Base-by-base conservation (phyloP, 2,113 vertebrate genomes). In the Semnornis frantzii region DNA sequence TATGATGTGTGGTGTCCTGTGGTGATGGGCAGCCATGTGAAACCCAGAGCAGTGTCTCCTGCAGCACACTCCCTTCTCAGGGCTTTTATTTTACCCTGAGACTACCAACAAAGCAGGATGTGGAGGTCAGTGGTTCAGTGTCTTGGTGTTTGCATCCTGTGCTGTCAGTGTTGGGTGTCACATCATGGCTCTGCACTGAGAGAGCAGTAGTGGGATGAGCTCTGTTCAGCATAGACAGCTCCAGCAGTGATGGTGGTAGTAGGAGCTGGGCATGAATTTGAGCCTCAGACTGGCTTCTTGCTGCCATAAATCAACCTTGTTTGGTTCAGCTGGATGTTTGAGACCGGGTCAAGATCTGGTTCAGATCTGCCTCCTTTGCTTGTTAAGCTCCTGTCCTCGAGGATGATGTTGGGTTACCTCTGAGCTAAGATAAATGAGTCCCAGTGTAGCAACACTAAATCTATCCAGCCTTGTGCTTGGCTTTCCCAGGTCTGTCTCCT, bases 311-410 rank as follows among this genome's bases (percentile, higher is more conserved):
- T 95, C 92, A 92, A 8, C 78, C 25, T 39, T 0, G 8, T n/a
- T 82, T 57, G 55, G 55, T n/a, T 89, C 59, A 60, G 84, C 0
- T 62, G 24, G 0, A 1, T 70, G 91, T 79, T 27, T 89, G 46
- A 93, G 81, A 66, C 24, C 60, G 46, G 91, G 81, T 91, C 89
- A 76, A 48, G 86, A 90, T 73, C 84, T 79, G 74, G 30, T 86
- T 94, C 94, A 90, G 77, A 39, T 86, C 84, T 68, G 55, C 66
- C 81, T 52, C 12, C 73, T 48, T 21, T 50, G 70, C 90, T 87
- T 84, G 80, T 79, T 90, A 65, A 88, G 74, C 71, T 90, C 21
- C 66, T 2, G 78, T 92, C 84, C 92, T 90, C 79, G 66, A 92
- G 68, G 79, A 46, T 3, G 13, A 28, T 37, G 71, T 59, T 3